phyloP scores from a whole-genome alignment of 2,113 vertebrate genomes.

The Pseudois nayaur region DNA sequence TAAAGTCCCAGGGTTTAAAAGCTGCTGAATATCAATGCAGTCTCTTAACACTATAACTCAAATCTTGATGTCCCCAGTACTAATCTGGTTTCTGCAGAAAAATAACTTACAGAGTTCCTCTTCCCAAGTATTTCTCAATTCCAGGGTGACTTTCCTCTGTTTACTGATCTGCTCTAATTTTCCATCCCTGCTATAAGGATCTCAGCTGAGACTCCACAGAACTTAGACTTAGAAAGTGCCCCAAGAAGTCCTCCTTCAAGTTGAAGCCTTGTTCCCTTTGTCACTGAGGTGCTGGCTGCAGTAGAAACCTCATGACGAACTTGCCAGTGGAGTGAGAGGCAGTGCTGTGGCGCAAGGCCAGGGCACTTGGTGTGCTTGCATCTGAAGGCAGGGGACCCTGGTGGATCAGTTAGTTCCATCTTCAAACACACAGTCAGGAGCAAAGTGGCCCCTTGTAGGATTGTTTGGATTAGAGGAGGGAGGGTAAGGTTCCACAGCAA shows the following conservation, averaged over 20 bases:
- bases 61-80: not conserved
- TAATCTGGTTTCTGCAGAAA: not conserved
- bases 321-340: not conserved
- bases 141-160: not conserved
- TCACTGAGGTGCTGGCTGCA: not conserved
- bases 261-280: not conserved
- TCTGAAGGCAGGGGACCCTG: not conserved
- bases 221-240: not conserved
- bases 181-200: not conserved
- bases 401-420: no score
- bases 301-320: not conserved
- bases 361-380: accelerated
- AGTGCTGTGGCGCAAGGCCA: not conserved
- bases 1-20: not conserved
- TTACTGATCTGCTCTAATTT: not conserved
- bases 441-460: not conserved
- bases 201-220: not conserved
- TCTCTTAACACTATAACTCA: not conserved
- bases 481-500: not conserved
- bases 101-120: not conserved
- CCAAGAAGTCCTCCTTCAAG: not conserved
- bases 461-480: not conserved
- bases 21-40: not conserved
- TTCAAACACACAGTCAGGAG: not conserved
- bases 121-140: not conserved